Conservation (phyloP, 2,113 vertebrate species). For the Oreocharis arfaki region DNA sequence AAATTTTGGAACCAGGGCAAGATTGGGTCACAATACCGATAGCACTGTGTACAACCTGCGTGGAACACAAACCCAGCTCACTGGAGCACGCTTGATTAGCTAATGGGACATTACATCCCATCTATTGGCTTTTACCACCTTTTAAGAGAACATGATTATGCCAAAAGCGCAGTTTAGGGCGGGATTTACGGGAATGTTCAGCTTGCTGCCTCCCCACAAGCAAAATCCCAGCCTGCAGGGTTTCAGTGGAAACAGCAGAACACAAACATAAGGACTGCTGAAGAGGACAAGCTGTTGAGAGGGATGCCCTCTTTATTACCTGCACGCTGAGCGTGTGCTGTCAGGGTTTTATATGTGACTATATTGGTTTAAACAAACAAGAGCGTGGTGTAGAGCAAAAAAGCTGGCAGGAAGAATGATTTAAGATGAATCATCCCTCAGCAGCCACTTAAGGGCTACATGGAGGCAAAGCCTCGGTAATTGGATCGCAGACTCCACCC, state of each 20-base stretch:
- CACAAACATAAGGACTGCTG: not conserved
- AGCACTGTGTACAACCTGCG: not conserved
- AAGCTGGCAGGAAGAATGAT: not conserved
- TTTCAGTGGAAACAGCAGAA: not conserved
- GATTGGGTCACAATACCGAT: not conserved
- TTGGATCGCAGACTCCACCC: not conserved
- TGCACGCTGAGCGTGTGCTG: not conserved
- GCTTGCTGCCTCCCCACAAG: not conserved
- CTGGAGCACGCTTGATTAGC: not conserved
- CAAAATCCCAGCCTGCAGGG: not conserved
- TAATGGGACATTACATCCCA: not conserved
- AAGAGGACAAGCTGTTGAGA: not conserved
- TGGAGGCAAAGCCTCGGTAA: not conserved
- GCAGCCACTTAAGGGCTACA: not conserved
- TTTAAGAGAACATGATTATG: not conserved
- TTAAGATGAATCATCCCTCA: conserved; percentile 22
- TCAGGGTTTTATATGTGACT: conserved; percentile 16
- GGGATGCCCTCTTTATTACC: not conserved
- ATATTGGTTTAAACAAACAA: not conserved
- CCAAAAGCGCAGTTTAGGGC: not conserved
- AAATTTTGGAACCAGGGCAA: not conserved
- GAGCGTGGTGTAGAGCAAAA: not conserved
- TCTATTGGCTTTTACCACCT: not conserved
- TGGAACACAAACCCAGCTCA: not conserved
- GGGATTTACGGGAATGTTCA: not conserved